Base-by-base conservation (phyloP, 1,140 invertebrate genomes). In the Solen grandis region DNA sequence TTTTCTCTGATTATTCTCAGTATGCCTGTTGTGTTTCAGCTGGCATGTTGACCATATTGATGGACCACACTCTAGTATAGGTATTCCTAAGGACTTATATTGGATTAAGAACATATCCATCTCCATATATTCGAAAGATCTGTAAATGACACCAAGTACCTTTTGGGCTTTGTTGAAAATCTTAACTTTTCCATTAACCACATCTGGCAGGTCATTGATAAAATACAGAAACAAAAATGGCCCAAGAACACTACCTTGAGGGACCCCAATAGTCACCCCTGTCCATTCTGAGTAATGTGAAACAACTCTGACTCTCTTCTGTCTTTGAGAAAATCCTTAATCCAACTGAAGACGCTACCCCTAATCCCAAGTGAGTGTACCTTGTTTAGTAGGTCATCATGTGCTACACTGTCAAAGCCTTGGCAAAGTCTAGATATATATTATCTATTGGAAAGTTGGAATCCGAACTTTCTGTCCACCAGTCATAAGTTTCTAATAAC, bases 131-230 rank as follows among this genome's bases (percentile, higher is more conserved):
- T n/a, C n/a, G n/a, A n/a, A n/a, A n/a, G n/a, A n/a, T n/a, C n/a
- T n/a, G n/a, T n/a, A n/a, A n/a, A n/a, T n/a, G n/a, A n/a, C n/a
- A n/a, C n/a, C n/a, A n/a, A n/a, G n/a, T n/a, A n/a, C n/a, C n/a
- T n/a, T n/a, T n/a, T n/a, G n/a, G n/a, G n/a, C n/a, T n/a, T n/a
- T n/a, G n/a, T n/a, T n/a, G n/a, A n/a, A n/a, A n/a, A n/a, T n/a
- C n/a, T n/a, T n/a, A n/a, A n/a, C n/a, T n/a, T n/a, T n/a, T n/a
- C n/a, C n/a, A n/a, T n/a, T n/a, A n/a, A n/a, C n/a, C n/a, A n/a
- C n/a, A n/a, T n/a, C 35, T n/a, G 65, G 65, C n/a, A 72, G 69
- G 22, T 72, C 50, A 59, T 72, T 72, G n/a, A 72, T 57, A 22
- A 57, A 72, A 5, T 57, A 25, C 19, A 72, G 41, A 16, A 72